Evolutionary conservation across 1,140 invertebrate genomes (phyloP), one percentile per base, ranked within the genome.

Genomic region (Drosophila sp.): DNA sequence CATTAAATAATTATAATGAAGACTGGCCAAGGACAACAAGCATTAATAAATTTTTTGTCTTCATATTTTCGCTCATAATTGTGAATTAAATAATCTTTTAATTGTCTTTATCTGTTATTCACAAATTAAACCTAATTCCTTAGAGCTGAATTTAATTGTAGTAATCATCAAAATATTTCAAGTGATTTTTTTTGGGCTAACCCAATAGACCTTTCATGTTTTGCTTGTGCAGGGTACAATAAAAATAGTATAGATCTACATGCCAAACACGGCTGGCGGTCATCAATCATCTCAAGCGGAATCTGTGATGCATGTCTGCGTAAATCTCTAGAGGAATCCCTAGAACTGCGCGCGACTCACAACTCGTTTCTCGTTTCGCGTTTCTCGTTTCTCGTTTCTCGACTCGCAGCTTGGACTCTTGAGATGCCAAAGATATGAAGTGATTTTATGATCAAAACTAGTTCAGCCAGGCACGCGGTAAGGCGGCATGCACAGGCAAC

Each of bases 371-470:
- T 13, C 38, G 54, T 29, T 29, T 58, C 56, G 40, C 21, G n/a
- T n/a, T n/a, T n/a, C n/a, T n/a, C n/a, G n/a, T n/a, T n/a, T 57
- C 36, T 4, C 5, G 11, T n/a, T n/a, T n/a, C n/a, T n/a, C n/a
- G 21, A 21, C 21, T 21, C 21, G 21, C n/a, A 21, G 40, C 27
- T 25, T 43, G 16, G 46, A 38, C 45, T 62, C 13, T 61, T 45
- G 83, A 82, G 83, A 89, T 89, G 76, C 70, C 84, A 80, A 83
- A 89, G 83, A 89, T 89, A 89, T 79, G 65, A 82, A 83, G 72
- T 89, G 83, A 89, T 89, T 89, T 89, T 89, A 89, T 89, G 83
- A 89, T 83, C 72, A 83, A 89, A 87, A 87, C 83, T 87, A 87
- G 83, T 89, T 87, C 72, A 82, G 64, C 18, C 27, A 46, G 46